Evolutionary conservation across 2,113 vertebrate genomes (phyloP), one percentile per base, ranked within the genome.

Genomic region (Istiophorus platypterus): DNA sequence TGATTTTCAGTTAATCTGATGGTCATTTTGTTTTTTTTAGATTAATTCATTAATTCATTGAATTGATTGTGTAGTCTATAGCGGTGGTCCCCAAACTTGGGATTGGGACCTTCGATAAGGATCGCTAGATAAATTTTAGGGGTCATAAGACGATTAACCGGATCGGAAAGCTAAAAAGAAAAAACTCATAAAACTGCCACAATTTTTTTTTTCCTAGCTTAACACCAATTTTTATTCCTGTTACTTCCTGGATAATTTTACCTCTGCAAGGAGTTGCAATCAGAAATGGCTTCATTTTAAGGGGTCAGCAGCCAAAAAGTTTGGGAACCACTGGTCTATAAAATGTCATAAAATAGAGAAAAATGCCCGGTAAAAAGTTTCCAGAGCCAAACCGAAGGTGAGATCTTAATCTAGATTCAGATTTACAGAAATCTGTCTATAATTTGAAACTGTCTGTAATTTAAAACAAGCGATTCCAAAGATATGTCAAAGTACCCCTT

Each of bases 401-500:
- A 24, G 22, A 54, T 54, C 51, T 54, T 20, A 51, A 51, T 59
- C 17, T 18, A 9, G 18, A 11, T 39, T 24, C n/a, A 12, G 11
- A 39, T 18, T 39, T 39, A 37, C n/a, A n/a, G n/a, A 31, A 1
- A 0, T 26, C 4, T 41, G 27, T 27, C 12, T 17, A 15, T 2
- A 65, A 11, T 29, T 56, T 65, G 3, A 1, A 0, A 20, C 4
- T 41, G 27, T 27, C 12, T 17, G 11, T 2, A 65, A 11, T 29
- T 56, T 65, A 6, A 56, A 49, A 20, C 45, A 27, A 45, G 66
- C 45, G 39, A 27, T n/a, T 24, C 2, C 15, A 58, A 74, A 54
- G 80, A 78, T 14, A 64, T 81, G 57, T 80, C 62, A 3, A 67
- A 39, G 49, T 81, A 54, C 14, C 52, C 29, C 24, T 47, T 67